A percentile compares a stretch with the other conserved stretches of the same genome.
Conservation (phyloP, 2,113 vertebrate species). For the Australoheros scitulus region DNA sequence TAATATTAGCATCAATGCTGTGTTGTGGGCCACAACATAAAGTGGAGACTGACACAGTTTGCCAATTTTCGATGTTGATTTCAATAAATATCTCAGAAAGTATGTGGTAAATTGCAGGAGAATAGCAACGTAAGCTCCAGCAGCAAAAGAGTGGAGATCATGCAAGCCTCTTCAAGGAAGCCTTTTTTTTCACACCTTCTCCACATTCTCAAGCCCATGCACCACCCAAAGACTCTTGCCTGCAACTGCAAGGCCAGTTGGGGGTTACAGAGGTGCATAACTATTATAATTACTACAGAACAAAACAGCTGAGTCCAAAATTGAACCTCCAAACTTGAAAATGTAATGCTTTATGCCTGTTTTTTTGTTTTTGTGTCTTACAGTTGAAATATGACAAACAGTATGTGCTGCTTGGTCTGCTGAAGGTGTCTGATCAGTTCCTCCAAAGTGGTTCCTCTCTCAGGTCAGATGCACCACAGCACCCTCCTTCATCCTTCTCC, state of each 20-base stretch:
- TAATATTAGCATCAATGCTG: neutral
- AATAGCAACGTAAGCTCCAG: neutral
- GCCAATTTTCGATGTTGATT: neutral
- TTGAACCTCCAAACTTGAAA: neutral
- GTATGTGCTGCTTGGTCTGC: conserved; percentile 2
- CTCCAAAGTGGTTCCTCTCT: conserved; percentile 58
- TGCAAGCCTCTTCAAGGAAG: neutral
- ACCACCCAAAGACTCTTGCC: conserved; percentile 6
- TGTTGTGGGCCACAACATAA: neutral
- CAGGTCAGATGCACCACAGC: conserved; percentile 70
- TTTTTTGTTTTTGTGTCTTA: conserved; percentile 9
- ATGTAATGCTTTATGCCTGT: neutral
- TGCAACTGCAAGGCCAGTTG: neutral
- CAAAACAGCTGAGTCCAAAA: neutral
- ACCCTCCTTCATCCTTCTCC: conserved; percentile 62
- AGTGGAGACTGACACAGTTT: neutral
- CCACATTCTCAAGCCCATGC: conserved; percentile 7
- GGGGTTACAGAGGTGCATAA: neutral
- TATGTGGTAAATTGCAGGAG: too few relatives aligned
- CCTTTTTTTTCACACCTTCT: neutral
- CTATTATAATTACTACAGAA: neutral
- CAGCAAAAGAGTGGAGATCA: neutral
- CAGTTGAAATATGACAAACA: neutral
- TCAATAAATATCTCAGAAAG: neutral
- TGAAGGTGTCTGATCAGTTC: conserved; percentile 46